phyloP scores from a whole-genome alignment of 2,888 invertebrate genomes.

The Tipula unca region DNA sequence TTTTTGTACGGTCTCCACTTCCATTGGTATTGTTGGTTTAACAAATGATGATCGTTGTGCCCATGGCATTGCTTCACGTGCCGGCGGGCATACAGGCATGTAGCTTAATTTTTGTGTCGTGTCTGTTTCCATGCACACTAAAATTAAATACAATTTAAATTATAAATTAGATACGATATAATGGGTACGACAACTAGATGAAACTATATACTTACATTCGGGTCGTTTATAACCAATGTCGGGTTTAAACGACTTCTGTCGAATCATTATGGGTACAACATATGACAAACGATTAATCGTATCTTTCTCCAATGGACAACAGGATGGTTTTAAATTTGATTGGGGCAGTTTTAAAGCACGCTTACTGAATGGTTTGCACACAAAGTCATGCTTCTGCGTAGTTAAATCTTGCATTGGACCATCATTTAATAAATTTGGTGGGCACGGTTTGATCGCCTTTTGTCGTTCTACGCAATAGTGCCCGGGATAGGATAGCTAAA shows the following conservation, averaged over 20 bases:
- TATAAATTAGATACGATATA: not conserved
- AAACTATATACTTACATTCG: not conserved
- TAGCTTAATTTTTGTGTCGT: constrained; percentile 52
- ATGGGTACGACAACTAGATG: no score
- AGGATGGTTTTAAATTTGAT: constrained; percentile 32
- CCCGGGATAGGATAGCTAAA: constrained; percentile 49
- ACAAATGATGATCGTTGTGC: constrained; percentile 32
- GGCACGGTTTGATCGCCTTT: constrained; percentile 50
- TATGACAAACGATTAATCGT: constrained; percentile 34
- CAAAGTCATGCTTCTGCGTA: constrained; percentile 64
- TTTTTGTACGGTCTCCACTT: constrained; percentile 51
- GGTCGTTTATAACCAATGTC: constrained; percentile 9
- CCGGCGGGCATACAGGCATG: constrained; percentile 40
- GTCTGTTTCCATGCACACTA: constrained; percentile 38
- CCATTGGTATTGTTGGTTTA: constrained; percentile 35
- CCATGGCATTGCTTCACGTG: constrained; percentile 37
- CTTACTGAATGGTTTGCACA: constrained; percentile 49
- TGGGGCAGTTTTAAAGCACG: constrained; percentile 32
- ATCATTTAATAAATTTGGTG: constrained; percentile 53
- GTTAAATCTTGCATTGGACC: constrained; percentile 65
- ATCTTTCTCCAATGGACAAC: constrained; percentile 34
- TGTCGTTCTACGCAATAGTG: constrained; percentile 48
- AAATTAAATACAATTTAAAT: not conserved
- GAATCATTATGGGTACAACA: constrained; percentile 1
- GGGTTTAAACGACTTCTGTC: constrained; percentile 22